Evolutionary conservation across 1,140 invertebrate species (phyloP).

Genomic region (Ditylenchus dipsaci): DNA sequence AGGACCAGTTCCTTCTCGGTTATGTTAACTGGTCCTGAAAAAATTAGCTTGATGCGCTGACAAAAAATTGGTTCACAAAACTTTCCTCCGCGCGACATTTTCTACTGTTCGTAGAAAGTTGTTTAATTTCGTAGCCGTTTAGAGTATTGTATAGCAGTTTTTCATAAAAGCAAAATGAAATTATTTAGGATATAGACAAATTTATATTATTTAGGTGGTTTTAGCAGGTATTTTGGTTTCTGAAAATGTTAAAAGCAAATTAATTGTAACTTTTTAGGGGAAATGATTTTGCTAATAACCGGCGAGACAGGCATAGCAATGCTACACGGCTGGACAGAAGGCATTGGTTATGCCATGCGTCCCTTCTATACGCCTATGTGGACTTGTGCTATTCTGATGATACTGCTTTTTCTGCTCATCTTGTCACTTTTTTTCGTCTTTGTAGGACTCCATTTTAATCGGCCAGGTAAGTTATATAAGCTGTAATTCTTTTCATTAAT

Average conservation of each 20-base stretch:
- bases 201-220: slow-evolving; percentile 8
- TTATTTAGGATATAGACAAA: background rate
- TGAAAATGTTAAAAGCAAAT: background rate
- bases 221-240: slow-evolving; percentile 10
- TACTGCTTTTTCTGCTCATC: slow-evolving; percentile 36
- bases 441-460: slow-evolving; percentile 35
- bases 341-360: slow-evolving; percentile 31
- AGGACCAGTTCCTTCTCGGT: too few species aligned
- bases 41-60: too few species aligned
- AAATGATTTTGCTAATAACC: slow-evolving; percentile 40
- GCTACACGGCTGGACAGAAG: slow-evolving; percentile 40
- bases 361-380: slow-evolving; percentile 32
- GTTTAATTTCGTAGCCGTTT: too few species aligned
- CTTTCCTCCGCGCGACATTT: too few species aligned
- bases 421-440: slow-evolving; percentile 39
- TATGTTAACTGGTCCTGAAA: too few species aligned
- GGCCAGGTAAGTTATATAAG: background rate
- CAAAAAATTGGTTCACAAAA: too few species aligned
- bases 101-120: too few species aligned
- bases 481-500: too few species aligned
- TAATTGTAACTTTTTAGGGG: slow-evolving; percentile 16
- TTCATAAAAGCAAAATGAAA: too few species aligned
- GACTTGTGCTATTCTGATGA: slow-evolving; percentile 36
- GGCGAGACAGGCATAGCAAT: slow-evolving; percentile 40
- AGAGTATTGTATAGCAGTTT: too few species aligned